These are phyloP conservation scores for Drosophila virilis DNA, from an alignment of 1,140 invertebrate species.

Conservation along the genomic window DNA sequence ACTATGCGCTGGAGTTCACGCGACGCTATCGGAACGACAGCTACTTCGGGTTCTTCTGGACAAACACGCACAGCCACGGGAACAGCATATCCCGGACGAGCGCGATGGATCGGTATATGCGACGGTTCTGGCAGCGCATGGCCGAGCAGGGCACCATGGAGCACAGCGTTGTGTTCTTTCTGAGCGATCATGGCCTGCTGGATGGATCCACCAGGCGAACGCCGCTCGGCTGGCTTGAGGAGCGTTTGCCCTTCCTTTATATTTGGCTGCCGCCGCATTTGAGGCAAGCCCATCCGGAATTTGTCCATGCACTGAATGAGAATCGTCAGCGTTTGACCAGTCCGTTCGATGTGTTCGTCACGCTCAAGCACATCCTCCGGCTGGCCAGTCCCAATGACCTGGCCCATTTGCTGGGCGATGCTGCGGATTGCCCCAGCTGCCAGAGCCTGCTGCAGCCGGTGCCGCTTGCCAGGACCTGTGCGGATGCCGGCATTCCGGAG, in stretches of 20 bases:
- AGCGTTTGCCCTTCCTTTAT: conserved; percentile 93
- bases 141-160: conserved; percentile 86
- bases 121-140: conserved; percentile 86
- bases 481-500: conserved; percentile 87
- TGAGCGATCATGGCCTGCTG: conserved; percentile 96
- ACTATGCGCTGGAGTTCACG: conserved; percentile 86
- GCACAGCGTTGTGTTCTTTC: conserved; percentile 89
- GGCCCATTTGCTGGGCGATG: conserved; percentile 58
- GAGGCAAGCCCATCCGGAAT: conserved; percentile 86
- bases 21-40: conserved; percentile 85
- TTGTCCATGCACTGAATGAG: conserved; percentile 87
- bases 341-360: conserved; percentile 93
- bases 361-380: conserved; percentile 84
- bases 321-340: conserved; percentile 91
- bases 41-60: conserved; percentile 91
- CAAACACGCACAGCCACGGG: conserved; percentile 88
- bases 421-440: conserved; percentile 86
- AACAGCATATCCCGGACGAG: conserved; percentile 89
- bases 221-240: conserved; percentile 92
- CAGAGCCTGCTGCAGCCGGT: conserved; percentile 88
- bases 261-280: conserved; percentile 91
- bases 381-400: conserved; percentile 73
- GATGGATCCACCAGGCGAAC: conserved; percentile 89
- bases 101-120: conserved; percentile 87
- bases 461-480: conserved; percentile 88